Base-by-base conservation (phyloP, 2,888 invertebrate genomes). In the Tenthredo distinguenda region DNA sequence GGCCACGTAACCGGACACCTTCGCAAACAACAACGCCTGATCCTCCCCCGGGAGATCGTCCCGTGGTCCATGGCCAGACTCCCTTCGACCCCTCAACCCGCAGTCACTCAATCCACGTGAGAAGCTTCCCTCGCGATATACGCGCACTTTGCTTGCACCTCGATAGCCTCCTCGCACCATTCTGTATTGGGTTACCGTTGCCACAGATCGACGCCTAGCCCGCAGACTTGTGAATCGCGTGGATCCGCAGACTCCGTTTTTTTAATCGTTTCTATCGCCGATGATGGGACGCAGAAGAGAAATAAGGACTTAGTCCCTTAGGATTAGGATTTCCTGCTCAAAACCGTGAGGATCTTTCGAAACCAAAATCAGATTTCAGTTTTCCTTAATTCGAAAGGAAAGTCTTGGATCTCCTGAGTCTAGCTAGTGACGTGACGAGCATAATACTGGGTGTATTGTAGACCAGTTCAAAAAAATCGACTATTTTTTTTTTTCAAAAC, bases 41-140 rank as follows among this genome's bases (percentile, higher is more conserved):
- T 77, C 77, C 77, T 77, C 77, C 77, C 31, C 77, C 31, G 18
- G 4, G 68, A 68, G 83, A n/a, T 71, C 65, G 50, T 68, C 83
- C 7, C 55, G 47, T 83, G 83, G 83, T 83, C 82, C 50, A 81
- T 21, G 83, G 58, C 81, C 85, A 87, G 85, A 87, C 86, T 86
- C 87, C 86, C 58, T 71, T 74, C 84, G 26, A 50, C 37, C 83
- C 84, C 58, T 84, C 84, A 86, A 89, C 93, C 92, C 92, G 91
- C 91, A 92, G 93, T 91, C 90, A 93, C 89, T 90, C 90, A 92
- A 93, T 92, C 93, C 93, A 93, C 93, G 93, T 93, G 93, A 92
- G 93, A 93, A 93, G 91, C 88, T 77, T 89, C 81, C 83, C 84
- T 37, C 81, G 81, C 62, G 47, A 83, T 71, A 18, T 26, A 43